These are phyloP conservation scores for Xanthorhoe designata DNA, from an alignment of 2,888 invertebrate genomes.

Conservation along the genomic window DNA sequence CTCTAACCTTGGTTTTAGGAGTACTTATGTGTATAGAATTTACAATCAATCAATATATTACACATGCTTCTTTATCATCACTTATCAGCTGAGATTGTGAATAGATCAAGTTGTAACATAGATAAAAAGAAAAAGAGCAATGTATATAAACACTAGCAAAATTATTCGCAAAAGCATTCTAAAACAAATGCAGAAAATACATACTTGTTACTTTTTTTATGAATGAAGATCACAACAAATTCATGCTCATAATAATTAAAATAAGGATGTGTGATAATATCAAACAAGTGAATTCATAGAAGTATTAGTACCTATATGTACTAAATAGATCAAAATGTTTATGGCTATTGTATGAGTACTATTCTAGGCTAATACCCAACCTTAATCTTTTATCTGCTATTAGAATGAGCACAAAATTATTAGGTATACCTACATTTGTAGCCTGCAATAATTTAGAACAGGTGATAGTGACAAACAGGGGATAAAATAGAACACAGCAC, in stretches of 20 bases:
- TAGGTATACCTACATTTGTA: not conserved
- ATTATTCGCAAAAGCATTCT: constrained; percentile 4
- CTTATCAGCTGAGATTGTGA: constrained; percentile 12
- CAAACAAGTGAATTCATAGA: too few relatives aligned
- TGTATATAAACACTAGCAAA: constrained; percentile 6
- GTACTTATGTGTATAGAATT: not conserved
- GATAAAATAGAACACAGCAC: constrained; percentile 20
- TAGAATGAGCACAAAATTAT: not conserved
- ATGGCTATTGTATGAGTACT: not conserved
- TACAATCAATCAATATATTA: constrained; percentile 5
- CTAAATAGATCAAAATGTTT: too few relatives aligned
- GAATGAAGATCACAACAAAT: too few relatives aligned
- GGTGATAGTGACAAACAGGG: not conserved
- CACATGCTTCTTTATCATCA: constrained; percentile 1
- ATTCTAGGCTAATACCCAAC: not conserved
- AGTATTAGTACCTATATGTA: too few relatives aligned
- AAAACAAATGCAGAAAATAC: not conserved
- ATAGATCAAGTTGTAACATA: constrained; percentile 2
- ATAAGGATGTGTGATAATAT: too few relatives aligned
- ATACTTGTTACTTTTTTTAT: too few relatives aligned
- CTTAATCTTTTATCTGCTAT: not conserved
- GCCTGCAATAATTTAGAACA: constrained; percentile 10
- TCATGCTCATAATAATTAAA: too few relatives aligned
- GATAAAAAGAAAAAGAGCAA: constrained; percentile 1
- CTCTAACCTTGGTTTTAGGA: not conserved